Conservation (phyloP, 2,888 invertebrate species). For the Galeopsomyia nigrocyanea region DNA sequence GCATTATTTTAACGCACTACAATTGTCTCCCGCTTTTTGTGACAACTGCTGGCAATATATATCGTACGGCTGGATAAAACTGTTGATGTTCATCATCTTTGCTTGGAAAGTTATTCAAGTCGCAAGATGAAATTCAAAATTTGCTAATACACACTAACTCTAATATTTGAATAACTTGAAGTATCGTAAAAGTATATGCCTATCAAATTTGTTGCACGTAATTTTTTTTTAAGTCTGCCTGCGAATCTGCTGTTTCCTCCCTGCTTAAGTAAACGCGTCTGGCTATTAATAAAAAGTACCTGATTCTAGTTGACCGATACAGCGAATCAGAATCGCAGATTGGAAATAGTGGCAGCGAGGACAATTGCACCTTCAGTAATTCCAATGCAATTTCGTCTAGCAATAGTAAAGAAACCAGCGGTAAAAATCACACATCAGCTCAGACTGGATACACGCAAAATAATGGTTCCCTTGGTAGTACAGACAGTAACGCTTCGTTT, state of each 20-base stretch:
- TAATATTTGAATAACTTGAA: slow-evolving; percentile 23
- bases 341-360: slow-evolving; percentile 72
- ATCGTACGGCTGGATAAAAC: too few species aligned
- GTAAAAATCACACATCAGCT: slow-evolving; percentile 65
- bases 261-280: slow-evolving; percentile 46
- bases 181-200: slow-evolving; percentile 15
- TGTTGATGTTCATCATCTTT: background rate
- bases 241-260: slow-evolving; percentile 42
- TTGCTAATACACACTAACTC: background rate
- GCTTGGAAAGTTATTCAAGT: background rate
- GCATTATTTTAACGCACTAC: slow-evolving; percentile 34
- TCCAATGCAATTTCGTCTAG: slow-evolving; percentile 61
- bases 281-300: slow-evolving; percentile 56
- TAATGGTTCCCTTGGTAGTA: slow-evolving; percentile 62
- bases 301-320: slow-evolving; percentile 80
- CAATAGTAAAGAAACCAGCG: slow-evolving; percentile 65
- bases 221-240: slow-evolving; percentile 26
- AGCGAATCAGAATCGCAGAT: slow-evolving; percentile 91
- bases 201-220: slow-evolving; percentile 36
- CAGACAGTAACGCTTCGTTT: slow-evolving; percentile 56
- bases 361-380: slow-evolving; percentile 68
- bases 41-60: too few species aligned
- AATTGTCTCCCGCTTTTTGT: too few species aligned
- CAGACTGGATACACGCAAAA: slow-evolving; percentile 63
- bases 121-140: slow-evolving; percentile 2